Percentiles rank a stretch among this genome's conserved stretches.
Evolutionary conservation across 2,888 invertebrate species (phyloP).

Genomic region (Oscheius sp.): DNA sequence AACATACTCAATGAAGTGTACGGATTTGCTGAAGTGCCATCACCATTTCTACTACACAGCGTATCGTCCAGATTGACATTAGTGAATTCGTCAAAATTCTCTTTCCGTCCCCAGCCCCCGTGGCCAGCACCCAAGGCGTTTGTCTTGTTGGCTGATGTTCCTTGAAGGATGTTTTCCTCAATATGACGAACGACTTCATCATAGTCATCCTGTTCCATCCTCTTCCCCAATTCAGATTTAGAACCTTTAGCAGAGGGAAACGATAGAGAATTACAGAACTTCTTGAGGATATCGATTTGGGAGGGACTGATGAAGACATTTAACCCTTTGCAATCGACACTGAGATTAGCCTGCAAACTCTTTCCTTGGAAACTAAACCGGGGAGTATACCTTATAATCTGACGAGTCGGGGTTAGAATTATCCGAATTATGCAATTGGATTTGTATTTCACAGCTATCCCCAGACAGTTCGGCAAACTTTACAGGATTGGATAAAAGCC

Average conservation of each 20-base stretch:
- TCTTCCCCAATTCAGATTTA: constrained; percentile 46
- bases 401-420: constrained; percentile 24
- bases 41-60: constrained; percentile 3
- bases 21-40: background rate
- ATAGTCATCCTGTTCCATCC: constrained; percentile 53
- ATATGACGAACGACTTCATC: constrained; percentile 47
- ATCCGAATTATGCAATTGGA: constrained; percentile 49
- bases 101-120: constrained; percentile 41
- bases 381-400: constrained; percentile 14
- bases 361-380: too few species aligned
- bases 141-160: background rate
- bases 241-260: constrained; percentile 14
- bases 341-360: constrained; percentile 39
- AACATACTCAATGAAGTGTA: constrained; percentile 40
- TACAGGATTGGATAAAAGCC: constrained; percentile 56
- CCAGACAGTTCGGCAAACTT: constrained; percentile 57
- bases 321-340: constrained; percentile 54
- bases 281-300: constrained; percentile 55
- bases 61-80: constrained; percentile 34
- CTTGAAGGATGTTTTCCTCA: constrained; percentile 37
- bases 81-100: constrained; percentile 45
- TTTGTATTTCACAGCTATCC: constrained; percentile 46
- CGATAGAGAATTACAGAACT: constrained; percentile 33
- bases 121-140: constrained; percentile 16
- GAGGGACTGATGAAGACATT: constrained; percentile 56